phyloP scores from a whole-genome alignment of 1,140 invertebrate species.

The Drosophila mojavensis region DNA sequence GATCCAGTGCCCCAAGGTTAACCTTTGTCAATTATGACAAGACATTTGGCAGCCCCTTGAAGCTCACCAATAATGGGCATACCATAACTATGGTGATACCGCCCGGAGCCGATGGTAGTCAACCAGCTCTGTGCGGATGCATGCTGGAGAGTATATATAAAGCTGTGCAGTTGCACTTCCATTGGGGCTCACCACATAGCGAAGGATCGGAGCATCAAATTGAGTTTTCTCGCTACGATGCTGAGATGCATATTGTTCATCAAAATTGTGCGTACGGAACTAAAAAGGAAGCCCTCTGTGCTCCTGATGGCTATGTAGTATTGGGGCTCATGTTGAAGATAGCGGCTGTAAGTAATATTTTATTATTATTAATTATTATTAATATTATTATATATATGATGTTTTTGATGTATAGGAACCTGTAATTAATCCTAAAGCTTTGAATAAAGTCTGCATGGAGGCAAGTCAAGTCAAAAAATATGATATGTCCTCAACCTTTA shows the following conservation, averaged over 20 bases:
- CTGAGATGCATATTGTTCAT: conserved; percentile 94
- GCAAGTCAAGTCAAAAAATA: conserved; percentile 15
- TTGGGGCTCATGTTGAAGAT: conserved; percentile 92
- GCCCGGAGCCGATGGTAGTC: conserved; percentile 22
- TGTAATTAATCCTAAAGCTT: background rate
- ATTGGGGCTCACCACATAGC: conserved; percentile 84
- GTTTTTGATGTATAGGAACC: conserved; percentile 1
- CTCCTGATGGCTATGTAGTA: conserved; percentile 90
- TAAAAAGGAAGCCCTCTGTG: conserved; percentile 86
- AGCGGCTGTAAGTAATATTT: conserved; percentile 63
- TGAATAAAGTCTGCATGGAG: conserved; percentile 37
- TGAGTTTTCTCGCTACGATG: conserved; percentile 86
- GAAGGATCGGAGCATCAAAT: conserved; percentile 85
- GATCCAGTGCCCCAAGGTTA: conserved; percentile 31
- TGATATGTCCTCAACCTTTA: conserved; percentile 11
- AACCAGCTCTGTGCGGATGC: conserved; percentile 48
- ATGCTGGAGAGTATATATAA: conserved; percentile 75
- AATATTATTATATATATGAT: too few relatives aligned
- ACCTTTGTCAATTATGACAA: conserved; percentile 60
- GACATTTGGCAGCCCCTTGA: conserved; percentile 29
- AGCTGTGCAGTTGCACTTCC: conserved; percentile 85
- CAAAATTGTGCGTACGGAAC: conserved; percentile 89
- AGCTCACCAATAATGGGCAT: conserved; percentile 58
- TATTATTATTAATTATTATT: background rate
- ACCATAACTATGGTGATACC: conserved; percentile 58